A percentile compares a stretch with the other conserved stretches of the same genome.
These are phyloP conservation scores for Notiomystis cincta DNA, from an alignment of 2,113 vertebrate species.

Conservation along the genomic window DNA sequence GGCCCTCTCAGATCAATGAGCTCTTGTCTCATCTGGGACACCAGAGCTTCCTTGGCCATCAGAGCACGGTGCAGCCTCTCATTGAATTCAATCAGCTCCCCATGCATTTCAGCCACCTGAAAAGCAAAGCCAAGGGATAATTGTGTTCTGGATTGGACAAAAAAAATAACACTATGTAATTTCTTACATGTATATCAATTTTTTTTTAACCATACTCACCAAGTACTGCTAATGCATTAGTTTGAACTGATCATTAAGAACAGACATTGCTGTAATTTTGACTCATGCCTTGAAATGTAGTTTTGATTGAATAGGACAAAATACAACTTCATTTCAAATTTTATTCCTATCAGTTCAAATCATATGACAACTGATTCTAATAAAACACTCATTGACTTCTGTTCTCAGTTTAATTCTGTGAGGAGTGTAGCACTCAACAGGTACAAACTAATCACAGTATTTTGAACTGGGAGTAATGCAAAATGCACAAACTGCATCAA, in stretches of 20 bases:
- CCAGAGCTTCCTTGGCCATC: conserved; percentile 94
- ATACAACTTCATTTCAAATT: background rate
- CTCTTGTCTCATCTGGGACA: conserved; percentile 96
- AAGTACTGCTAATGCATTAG: background rate
- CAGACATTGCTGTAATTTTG: background rate
- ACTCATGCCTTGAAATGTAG: background rate
- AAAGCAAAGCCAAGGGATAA: conserved; percentile 16
- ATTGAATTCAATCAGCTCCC: conserved; percentile 97
- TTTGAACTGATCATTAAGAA: background rate
- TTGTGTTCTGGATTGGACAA: background rate
- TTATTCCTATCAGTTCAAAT: background rate
- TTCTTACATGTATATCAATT: background rate
- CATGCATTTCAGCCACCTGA: conserved; percentile 99
- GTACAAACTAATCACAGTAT: background rate
- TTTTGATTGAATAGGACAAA: background rate
- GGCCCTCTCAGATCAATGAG: conserved; percentile 95
- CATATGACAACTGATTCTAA: background rate
- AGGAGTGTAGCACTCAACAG: background rate
- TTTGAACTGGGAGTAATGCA: background rate
- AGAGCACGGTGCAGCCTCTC: conserved; percentile 92
- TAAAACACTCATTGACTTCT: background rate
- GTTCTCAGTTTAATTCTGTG: background rate
- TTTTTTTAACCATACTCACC: background rate
- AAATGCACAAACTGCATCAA: background rate
- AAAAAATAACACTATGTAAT: background rate